Evolutionary conservation across 37 sponge, comb jelly and placozoan species (phyloP).

Genomic region (Chondrosia reniformis): DNA sequence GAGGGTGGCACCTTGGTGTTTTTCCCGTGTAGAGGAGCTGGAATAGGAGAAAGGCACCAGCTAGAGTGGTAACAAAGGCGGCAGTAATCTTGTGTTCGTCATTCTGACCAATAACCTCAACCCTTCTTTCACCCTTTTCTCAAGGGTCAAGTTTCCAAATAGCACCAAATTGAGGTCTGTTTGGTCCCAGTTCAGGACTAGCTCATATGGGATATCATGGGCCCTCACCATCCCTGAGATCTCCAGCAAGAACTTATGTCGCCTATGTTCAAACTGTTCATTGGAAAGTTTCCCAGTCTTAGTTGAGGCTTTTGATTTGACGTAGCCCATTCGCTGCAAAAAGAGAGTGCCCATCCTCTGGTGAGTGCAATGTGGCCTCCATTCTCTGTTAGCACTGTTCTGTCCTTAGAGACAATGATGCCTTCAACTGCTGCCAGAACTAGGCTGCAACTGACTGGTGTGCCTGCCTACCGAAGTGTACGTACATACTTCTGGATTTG

Average conservation of each 20-base stretch:
- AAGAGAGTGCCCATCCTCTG: neutral
- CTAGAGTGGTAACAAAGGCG: neutral
- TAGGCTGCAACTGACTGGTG: neutral
- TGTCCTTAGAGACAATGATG: neutral
- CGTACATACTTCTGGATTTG: neutral
- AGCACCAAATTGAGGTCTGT: neutral
- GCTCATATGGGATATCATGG: neutral
- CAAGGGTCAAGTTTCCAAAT: neutral
- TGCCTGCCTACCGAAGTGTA: neutral
- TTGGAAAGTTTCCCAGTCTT: neutral
- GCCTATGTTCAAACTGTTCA: neutral
- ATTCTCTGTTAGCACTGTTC: neutral
- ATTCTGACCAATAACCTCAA: slow-evolving; percentile 14
- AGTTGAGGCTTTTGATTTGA: neutral
- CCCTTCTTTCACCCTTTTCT: slow-evolving; percentile 1
- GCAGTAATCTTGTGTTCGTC: slow-evolving; percentile 36
- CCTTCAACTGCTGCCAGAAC: neutral
- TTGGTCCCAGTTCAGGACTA: slow-evolving; percentile 23
- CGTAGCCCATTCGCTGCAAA: neutral
- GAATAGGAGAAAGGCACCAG: slow-evolving; percentile 19
- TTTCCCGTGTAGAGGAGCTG: slow-evolving; percentile 19
- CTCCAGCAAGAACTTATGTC: neutral
- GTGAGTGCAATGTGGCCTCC: neutral
- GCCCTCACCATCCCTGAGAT: neutral
- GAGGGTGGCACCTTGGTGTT: neutral